These are phyloP conservation scores for Ginglymostoma cirratum DNA, from an alignment of 2,113 vertebrate species.

Conservation along the genomic window DNA sequence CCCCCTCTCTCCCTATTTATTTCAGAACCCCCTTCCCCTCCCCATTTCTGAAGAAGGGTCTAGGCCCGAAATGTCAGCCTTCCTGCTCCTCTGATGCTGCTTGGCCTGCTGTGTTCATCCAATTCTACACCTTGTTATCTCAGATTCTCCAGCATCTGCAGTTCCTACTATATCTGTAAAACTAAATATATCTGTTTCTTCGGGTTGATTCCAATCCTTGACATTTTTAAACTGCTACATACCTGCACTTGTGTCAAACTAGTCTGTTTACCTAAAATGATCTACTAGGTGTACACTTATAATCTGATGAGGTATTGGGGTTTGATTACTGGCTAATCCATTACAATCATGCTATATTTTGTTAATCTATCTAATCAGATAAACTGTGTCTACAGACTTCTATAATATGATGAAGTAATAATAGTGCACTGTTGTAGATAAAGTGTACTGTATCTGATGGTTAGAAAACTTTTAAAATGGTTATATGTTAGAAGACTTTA, in stretches of 20 bases:
- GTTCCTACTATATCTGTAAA: too few species aligned
- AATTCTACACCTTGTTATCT: too few species aligned
- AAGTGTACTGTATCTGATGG: not conserved
- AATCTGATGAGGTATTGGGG: not conserved
- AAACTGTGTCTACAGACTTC: not conserved
- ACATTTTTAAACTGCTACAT: not conserved
- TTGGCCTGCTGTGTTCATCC: too few species aligned
- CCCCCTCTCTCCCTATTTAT: too few species aligned
- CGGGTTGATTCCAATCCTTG: not conserved
- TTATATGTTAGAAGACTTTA: slow-evolving; percentile 25
- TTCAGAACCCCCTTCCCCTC: too few species aligned
- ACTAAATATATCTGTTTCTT: not conserved
- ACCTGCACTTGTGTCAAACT: not conserved
- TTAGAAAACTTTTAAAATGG: not conserved
- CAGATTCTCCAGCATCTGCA: too few species aligned
- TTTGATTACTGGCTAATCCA: not conserved
- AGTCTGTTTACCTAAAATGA: not conserved
- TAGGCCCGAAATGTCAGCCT: too few species aligned
- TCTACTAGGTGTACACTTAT: not conserved
- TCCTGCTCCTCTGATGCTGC: too few species aligned
- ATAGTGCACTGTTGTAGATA: slow-evolving; percentile 10
- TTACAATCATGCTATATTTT: not conserved
- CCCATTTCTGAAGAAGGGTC: too few species aligned
- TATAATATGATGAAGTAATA: slow-evolving; percentile 6
- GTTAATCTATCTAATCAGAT: not conserved